These are phyloP conservation scores for Phragmatobia fuliginosa DNA, from an alignment of 2,888 invertebrate genomes.

Conservation along the genomic window DNA sequence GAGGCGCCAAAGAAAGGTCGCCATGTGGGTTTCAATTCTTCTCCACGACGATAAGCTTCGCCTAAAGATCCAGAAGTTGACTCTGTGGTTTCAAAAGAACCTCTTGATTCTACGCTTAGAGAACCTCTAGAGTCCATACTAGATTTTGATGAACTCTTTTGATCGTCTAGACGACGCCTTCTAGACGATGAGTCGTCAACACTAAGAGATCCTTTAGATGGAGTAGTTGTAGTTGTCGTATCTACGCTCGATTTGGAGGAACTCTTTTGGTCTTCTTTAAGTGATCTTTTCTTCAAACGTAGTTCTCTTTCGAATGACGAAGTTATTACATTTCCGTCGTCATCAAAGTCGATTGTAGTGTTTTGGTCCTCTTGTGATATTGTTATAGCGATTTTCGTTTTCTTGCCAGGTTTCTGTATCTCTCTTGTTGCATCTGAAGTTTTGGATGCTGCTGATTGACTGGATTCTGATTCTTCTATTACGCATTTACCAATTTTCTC, in stretches of 20 bases:
- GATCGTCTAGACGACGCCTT: slow-evolving; percentile 79
- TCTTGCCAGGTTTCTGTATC: slow-evolving; percentile 81
- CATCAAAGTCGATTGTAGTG: slow-evolving; percentile 84
- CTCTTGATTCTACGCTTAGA: slow-evolving; percentile 89
- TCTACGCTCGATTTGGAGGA: slow-evolving; percentile 88
- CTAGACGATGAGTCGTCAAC: slow-evolving; percentile 84
- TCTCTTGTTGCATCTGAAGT: slow-evolving; percentile 80
- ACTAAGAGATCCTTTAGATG: slow-evolving; percentile 83
- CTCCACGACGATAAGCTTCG: slow-evolving; percentile 89
- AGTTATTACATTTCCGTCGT: slow-evolving; percentile 82
- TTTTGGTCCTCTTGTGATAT: slow-evolving; percentile 85
- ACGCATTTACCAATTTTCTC: slow-evolving; percentile 81
- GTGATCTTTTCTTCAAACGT: slow-evolving; percentile 73
- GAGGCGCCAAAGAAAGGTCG: slow-evolving; percentile 93
- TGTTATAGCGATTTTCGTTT: slow-evolving; percentile 84
- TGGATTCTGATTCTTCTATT: slow-evolving; percentile 87
- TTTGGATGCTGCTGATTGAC: slow-evolving; percentile 86
- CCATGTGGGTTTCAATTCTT: slow-evolving; percentile 93
- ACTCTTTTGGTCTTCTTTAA: slow-evolving; percentile 83
- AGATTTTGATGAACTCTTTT: slow-evolving; percentile 87
- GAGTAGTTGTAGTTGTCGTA: slow-evolving; percentile 81
- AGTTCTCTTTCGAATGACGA: slow-evolving; percentile 79
- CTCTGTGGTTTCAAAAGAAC: slow-evolving; percentile 90
- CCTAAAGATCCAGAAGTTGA: slow-evolving; percentile 92
- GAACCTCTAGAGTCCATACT: slow-evolving; percentile 89